These are phyloP conservation scores for Stichopus horrens DNA, from an alignment of 53 echinoderm and acorn worm species.

Conservation along the genomic window DNA sequence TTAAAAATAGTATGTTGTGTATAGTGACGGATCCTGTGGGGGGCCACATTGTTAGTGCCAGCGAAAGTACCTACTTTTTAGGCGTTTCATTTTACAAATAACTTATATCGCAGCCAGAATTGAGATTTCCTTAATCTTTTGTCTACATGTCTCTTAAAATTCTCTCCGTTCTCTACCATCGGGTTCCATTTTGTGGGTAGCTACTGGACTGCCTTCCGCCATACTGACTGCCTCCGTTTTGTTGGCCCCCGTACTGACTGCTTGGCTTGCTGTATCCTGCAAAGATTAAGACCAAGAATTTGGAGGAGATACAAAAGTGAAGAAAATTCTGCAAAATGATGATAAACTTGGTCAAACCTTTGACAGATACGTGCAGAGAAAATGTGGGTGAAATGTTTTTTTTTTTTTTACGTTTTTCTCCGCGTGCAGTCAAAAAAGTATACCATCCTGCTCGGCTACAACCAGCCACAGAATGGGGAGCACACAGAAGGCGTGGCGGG, in stretches of 20 bases:
- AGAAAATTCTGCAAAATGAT: background rate
- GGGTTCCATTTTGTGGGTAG: constrained; percentile 38
- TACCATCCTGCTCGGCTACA: background rate
- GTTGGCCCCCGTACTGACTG: constrained; percentile 40
- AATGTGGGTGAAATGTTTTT: background rate
- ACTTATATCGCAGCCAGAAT: too few species aligned
- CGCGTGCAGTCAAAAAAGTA: background rate
- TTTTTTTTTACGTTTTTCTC: background rate
- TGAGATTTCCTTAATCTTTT: too few species aligned
- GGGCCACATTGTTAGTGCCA: too few species aligned
- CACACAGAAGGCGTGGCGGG: background rate
- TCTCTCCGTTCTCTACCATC: constrained; percentile 39
- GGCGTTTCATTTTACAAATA: too few species aligned
- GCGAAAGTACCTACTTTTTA: too few species aligned
- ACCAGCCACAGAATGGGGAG: background rate
- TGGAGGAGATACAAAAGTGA: constrained; percentile 9
- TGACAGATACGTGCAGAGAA: background rate
- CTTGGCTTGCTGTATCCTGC: constrained; percentile 42
- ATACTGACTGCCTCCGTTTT: constrained; percentile 35
- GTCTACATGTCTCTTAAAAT: background rate
- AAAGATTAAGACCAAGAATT: constrained; percentile 48
- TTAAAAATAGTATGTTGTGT: too few species aligned
- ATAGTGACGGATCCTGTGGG: too few species aligned
- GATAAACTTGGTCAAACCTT: background rate
- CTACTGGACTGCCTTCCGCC: constrained; percentile 38